Percentiles rank a stretch among this genome's conserved stretches.
Conservation (phyloP, 2,797 vertebrate species). For the Taenioides sp. region DNA sequence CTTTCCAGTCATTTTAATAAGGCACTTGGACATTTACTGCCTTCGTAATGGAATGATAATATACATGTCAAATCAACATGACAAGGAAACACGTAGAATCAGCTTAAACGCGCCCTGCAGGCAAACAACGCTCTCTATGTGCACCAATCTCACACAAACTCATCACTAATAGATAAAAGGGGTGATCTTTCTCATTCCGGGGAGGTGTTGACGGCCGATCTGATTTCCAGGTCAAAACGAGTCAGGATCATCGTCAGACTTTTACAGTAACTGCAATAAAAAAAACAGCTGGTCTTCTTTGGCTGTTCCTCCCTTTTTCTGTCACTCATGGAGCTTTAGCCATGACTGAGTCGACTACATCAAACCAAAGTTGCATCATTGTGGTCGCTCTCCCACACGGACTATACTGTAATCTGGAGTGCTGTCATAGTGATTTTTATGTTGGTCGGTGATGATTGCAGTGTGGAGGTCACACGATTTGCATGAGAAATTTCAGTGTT, state of each 20-base stretch:
- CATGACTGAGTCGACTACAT: slow-evolving; percentile 61
- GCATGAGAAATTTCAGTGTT: slow-evolving; percentile 29
- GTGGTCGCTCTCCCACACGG: slow-evolving; percentile 47
- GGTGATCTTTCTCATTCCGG: slow-evolving; percentile 49
- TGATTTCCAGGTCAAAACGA: slow-evolving; percentile 65
- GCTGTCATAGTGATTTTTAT: slow-evolving; percentile 52
- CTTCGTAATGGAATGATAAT: slow-evolving; percentile 10
- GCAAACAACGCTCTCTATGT: slow-evolving; percentile 48
- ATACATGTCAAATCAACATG: slow-evolving; percentile 14
- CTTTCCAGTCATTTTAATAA: slow-evolving; percentile 29
- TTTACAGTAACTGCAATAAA: slow-evolving; percentile 32
- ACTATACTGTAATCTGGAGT: slow-evolving; percentile 45
- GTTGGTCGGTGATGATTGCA: slow-evolving; percentile 46
- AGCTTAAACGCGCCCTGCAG: slow-evolving; percentile 31
- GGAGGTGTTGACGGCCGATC: slow-evolving; percentile 63
- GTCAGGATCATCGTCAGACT: slow-evolving; percentile 50
- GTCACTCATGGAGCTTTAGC: slow-evolving; percentile 42
- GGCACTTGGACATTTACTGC: background rate
- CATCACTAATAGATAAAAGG: slow-evolving; percentile 53
- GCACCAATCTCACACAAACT: slow-evolving; percentile 37
- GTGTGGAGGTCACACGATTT: slow-evolving; percentile 37
- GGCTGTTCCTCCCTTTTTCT: slow-evolving; percentile 25
- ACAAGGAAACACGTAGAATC: slow-evolving; percentile 26
- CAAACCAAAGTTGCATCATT: slow-evolving; percentile 40
- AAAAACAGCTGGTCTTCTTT: slow-evolving; percentile 66